phyloP scores from a whole-genome alignment of 2,797 vertebrate genomes.

The Setipinna tenuifilis region DNA sequence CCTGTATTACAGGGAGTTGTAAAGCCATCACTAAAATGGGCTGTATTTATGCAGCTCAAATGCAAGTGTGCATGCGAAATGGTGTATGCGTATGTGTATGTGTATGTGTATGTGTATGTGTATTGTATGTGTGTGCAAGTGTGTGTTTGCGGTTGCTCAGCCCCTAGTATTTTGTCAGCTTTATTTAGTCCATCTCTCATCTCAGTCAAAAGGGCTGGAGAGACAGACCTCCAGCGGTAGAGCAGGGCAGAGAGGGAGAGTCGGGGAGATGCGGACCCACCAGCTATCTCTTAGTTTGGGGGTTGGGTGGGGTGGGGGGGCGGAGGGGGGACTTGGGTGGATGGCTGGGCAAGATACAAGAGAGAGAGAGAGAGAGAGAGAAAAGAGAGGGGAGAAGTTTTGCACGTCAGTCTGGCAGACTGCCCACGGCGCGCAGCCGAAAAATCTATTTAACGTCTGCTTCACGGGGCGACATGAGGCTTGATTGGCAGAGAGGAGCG shows the following conservation, averaged over 20 bases:
- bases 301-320: neutral
- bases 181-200: conserved; percentile 17
- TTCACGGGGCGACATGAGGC: conserved; percentile 90
- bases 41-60: neutral
- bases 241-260: neutral
- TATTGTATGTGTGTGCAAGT: conserved; percentile 38
- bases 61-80: conserved; percentile 41
- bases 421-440: conserved; percentile 81
- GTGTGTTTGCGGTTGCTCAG: conserved; percentile 46
- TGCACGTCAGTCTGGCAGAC: conserved; percentile 90
- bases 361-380: neutral
- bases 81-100: neutral
- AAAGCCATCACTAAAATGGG: conserved; percentile 17
- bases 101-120: conserved; percentile 37
- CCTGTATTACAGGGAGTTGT: neutral
- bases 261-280: neutral
- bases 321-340: neutral
- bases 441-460: conserved; percentile 95
- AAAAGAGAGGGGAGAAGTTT: conserved; percentile 80
- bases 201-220: neutral
- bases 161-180: conserved; percentile 50
- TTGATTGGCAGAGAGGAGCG: conserved; percentile 96
- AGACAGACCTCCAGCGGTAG: neutral
- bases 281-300: neutral
- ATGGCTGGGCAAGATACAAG: too few species aligned